Percentiles rank a stretch among this genome's conserved stretches.
These are phyloP conservation scores for Troides oblongomaculatus DNA, from an alignment of 2,888 invertebrate genomes.

Conservation along the genomic window DNA sequence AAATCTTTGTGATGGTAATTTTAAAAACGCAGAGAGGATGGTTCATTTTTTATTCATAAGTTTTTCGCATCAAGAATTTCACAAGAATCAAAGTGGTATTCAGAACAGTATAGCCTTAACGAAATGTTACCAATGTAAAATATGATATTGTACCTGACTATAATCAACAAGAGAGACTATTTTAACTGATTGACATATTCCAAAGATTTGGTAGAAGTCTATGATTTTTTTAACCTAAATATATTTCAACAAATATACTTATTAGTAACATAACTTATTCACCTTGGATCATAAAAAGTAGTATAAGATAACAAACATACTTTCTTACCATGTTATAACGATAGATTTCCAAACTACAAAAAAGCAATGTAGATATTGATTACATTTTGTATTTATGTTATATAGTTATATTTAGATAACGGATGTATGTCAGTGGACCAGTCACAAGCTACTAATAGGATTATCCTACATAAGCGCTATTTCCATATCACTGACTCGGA, in stretches of 20 bases:
- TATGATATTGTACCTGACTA: neutral
- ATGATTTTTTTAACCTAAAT: no score
- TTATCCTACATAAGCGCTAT: conserved; percentile 21
- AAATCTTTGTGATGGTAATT: conserved; percentile 77
- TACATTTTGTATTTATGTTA: neutral
- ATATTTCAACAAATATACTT: no score
- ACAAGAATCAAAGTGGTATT: conserved; percentile 69
- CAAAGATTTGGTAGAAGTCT: no score
- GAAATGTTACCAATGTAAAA: neutral
- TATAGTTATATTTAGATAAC: conserved; percentile 1
- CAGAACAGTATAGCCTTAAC: neutral
- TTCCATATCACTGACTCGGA: conserved; percentile 24
- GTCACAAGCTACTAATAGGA: conserved; percentile 16
- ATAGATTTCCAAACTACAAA: no score
- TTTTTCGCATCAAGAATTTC: conserved; percentile 74
- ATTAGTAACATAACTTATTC: no score
- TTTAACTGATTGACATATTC: no score
- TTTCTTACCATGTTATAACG: no score
- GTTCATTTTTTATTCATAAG: conserved; percentile 79
- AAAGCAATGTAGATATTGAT: neutral
- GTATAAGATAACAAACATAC: no score
- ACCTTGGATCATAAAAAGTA: no score
- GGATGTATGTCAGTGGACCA: conserved; percentile 6
- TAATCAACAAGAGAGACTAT: no score
- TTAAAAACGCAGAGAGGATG: conserved; percentile 71